These are phyloP conservation scores for Muscina levida DNA, from an alignment of 2,888 invertebrate species.

Conservation along the genomic window DNA sequence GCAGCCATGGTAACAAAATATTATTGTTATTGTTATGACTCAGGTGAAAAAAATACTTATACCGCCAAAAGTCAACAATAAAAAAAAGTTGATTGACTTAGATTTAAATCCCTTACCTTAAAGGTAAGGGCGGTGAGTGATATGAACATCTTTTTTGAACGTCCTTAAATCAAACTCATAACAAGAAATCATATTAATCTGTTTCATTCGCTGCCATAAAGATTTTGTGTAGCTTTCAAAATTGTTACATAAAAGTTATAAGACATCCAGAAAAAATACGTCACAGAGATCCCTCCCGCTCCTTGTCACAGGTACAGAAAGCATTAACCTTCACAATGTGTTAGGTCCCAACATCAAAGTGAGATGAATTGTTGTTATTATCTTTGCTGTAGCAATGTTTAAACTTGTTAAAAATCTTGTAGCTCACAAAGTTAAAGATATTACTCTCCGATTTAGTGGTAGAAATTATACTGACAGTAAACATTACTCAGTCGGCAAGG, in stretches of 20 bases:
- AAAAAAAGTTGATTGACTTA: slow-evolving; percentile 25
- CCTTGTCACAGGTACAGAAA: not conserved
- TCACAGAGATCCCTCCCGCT: not conserved
- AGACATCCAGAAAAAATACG: not conserved
- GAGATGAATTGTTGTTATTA: no score
- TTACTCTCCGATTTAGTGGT: no score
- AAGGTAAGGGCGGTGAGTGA: not conserved
- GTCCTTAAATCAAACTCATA: not conserved
- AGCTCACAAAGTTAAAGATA: no score
- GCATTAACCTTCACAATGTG: not conserved
- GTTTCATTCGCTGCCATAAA: not conserved
- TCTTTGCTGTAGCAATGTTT: not conserved
- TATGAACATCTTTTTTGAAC: not conserved
- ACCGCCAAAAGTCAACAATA: not conserved
- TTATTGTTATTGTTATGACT: slow-evolving; percentile 2
- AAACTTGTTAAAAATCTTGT: not conserved
- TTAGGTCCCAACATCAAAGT: slow-evolving; percentile 12
- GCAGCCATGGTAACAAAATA: slow-evolving; percentile 2
- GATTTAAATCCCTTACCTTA: not conserved
- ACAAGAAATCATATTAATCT: no score
- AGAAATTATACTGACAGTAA: no score
- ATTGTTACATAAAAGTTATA: slow-evolving; percentile 6
- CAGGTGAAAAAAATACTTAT: no score
- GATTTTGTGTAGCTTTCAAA: not conserved
- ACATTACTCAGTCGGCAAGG: no score